Percentiles rank a stretch among this genome's conserved stretches.
phyloP scores from a whole-genome alignment of 2,113 vertebrate species.

The Platichthys flesus region DNA sequence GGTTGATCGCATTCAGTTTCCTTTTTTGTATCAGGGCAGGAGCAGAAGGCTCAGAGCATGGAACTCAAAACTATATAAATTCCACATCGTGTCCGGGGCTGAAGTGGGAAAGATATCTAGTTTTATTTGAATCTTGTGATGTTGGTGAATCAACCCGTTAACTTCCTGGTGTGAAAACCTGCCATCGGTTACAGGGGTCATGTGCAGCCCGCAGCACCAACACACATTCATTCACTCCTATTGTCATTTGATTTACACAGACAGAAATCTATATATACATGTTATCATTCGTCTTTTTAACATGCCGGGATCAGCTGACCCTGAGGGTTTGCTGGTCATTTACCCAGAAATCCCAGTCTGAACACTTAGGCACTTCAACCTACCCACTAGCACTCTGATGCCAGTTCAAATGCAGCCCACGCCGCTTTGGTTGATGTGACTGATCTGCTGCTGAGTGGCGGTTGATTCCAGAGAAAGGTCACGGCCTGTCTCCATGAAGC shows the following conservation, averaged over 20 bases:
- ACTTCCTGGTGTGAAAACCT: constrained; percentile 25
- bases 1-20: background rate
- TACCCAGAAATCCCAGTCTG: constrained; percentile 8
- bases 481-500: constrained; percentile 40
- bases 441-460: background rate
- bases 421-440: background rate
- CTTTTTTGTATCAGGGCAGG: background rate
- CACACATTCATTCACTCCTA: background rate
- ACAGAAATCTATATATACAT: background rate
- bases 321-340: background rate
- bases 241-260: constrained; percentile 15
- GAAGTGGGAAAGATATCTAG: background rate
- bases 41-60: no score
- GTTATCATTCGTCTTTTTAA: background rate
- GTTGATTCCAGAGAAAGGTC: constrained; percentile 26
- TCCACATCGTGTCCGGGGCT: background rate
- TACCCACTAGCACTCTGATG: background rate
- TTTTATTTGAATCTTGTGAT: background rate
- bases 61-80: background rate
- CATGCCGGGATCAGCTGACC: background rate
- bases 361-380: constrained; percentile 11
- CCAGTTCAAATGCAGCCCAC: constrained; percentile 25
- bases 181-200: constrained; percentile 45
- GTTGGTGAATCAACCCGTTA: constrained; percentile 17
- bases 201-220: constrained; percentile 18